Evolutionary conservation across 2,888 invertebrate genomes (phyloP), one percentile per base, ranked within the genome.

Genomic region (Drosophila tripunctata): DNA sequence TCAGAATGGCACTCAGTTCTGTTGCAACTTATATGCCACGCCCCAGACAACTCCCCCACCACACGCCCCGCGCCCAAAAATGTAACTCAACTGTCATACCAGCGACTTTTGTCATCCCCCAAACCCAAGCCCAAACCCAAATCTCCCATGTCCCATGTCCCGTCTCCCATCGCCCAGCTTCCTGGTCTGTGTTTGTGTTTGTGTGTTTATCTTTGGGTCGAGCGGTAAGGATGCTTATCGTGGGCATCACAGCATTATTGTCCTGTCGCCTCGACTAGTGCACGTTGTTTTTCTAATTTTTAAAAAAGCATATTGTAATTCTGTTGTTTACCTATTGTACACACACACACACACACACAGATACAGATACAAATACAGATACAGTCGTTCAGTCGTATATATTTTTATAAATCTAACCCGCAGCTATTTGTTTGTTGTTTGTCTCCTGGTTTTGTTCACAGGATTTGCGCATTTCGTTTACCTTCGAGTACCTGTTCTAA

Each of bases 271-370:
- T 58, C 62, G 63, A 38, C 68, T 55, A 52, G 57, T 61, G 54
- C 50, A 64, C 67, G 66, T 76, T 70, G 51, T 64, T 66, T 71
- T 80, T 80, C 65, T 76, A 81, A 84, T 82, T 82, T 84, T 81
- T 79, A 81, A 84, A 76, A 84, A 84, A 80, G 81, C 81, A 80
- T 77, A 78, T 75, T 84, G 82, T 84, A 84, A 82, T 81, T 84
- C 77, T 75, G 67, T 79, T 82, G 83, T 72, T 82, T 78, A 81
- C 68, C 70, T 73, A 68, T 80, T 63, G 63, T 67, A 56, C 48
- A 48, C 17, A 60, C 19, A 60, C 21, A 54, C 14, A 40, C 30
- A 52, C 31, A 22, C 10, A 33, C 21, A 47, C 33, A 47, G 4
- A 6, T 48, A 6, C 24, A 40, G 31, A 41, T 17, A 48, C 15